phyloP scores from a whole-genome alignment of 1,140 invertebrate species.

The Listronotus oregonensis region DNA sequence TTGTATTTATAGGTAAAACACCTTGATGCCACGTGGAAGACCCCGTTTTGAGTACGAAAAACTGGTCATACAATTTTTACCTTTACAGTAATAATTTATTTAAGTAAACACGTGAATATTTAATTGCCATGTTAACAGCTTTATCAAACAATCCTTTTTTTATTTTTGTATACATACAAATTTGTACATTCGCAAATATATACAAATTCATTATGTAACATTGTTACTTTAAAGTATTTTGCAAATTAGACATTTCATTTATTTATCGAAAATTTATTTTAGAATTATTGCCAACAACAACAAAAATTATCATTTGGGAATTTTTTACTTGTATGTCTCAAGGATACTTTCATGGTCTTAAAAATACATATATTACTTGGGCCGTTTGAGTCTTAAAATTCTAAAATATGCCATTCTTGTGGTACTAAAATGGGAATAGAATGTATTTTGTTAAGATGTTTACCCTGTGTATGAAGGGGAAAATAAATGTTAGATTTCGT shows the following conservation, averaged over 20 bases:
- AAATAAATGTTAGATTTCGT: too few species aligned
- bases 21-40: conserved; percentile 7
- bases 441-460: too few species aligned
- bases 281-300: too few species aligned
- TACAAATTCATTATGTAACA: neutral
- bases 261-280: too few species aligned
- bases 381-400: too few species aligned
- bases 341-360: too few species aligned
- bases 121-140: conserved; percentile 32
- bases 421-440: too few species aligned
- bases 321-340: too few species aligned
- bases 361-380: too few species aligned
- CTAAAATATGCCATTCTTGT: too few species aligned
- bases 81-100: conserved; percentile 31
- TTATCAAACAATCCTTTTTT: conserved; percentile 26
- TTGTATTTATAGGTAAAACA: conserved; percentile 1
- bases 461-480: too few species aligned
- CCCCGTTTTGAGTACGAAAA: conserved; percentile 4
- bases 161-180: conserved; percentile 27
- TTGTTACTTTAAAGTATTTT: neutral
- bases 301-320: too few species aligned
- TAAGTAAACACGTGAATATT: conserved; percentile 32
- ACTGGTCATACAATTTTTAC: conserved; percentile 22
- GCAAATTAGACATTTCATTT: neutral
- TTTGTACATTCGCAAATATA: conserved; percentile 5